Conservation (phyloP, 2,113 vertebrate species). For the Prolemur simus region DNA sequence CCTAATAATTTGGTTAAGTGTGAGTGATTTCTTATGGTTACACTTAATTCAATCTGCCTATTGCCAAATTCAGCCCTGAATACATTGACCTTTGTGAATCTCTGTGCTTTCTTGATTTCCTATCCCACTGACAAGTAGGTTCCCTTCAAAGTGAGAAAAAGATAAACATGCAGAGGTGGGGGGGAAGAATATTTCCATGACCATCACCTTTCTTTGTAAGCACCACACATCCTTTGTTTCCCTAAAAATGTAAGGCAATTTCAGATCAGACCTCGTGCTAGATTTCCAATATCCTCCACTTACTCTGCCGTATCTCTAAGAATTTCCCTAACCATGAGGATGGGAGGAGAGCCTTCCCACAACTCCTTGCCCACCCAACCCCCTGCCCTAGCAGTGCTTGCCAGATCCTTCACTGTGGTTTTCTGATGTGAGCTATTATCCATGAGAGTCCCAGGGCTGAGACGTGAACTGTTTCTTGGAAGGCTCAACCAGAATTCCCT, state of each 20-base stretch:
- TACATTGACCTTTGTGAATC: not conserved
- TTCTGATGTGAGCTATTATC: slow-evolving; percentile 84
- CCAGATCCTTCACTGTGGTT: slow-evolving; percentile 83
- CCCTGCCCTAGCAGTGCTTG: slow-evolving; percentile 54
- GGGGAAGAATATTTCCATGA: not conserved
- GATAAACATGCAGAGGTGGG: not conserved
- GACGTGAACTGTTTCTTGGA: slow-evolving; percentile 79
- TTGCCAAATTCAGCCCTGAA: not conserved
- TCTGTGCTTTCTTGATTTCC: not conserved
- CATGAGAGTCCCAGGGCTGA: slow-evolving; percentile 79
- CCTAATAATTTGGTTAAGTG: no score
- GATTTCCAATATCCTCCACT: not conserved
- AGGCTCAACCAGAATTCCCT: slow-evolving; percentile 85
- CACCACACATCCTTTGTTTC: not conserved
- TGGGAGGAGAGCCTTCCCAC: not conserved
- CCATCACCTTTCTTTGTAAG: not conserved
- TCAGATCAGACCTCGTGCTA: not conserved
- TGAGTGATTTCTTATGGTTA: not conserved
- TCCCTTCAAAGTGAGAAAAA: not conserved
- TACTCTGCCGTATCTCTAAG: not conserved
- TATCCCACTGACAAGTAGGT: not conserved
- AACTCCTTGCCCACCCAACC: not conserved
- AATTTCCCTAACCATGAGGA: not conserved
- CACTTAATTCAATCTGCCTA: not conserved
- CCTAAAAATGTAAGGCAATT: not conserved